These are phyloP conservation scores for Philaethria dido DNA, from an alignment of 2,888 invertebrate species.

Conservation along the genomic window DNA sequence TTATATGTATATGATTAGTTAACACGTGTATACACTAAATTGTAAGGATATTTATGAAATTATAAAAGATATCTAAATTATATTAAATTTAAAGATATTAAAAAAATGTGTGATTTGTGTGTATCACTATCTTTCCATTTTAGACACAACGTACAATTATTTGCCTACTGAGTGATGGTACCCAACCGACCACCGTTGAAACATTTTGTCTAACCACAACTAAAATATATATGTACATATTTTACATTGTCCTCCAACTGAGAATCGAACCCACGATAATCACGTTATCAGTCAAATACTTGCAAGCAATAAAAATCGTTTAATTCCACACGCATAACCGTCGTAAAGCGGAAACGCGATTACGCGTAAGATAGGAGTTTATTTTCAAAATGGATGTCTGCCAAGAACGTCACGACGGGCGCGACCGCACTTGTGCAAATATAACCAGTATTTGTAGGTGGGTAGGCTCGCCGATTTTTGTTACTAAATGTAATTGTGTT, in stretches of 20 bases:
- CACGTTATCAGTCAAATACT: background rate
- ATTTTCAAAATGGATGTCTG: slow-evolving; percentile 70
- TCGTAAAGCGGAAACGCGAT: slow-evolving; percentile 56
- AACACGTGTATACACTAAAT: slow-evolving; percentile 21
- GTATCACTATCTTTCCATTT: too few species aligned
- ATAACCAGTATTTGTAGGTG: slow-evolving; percentile 25
- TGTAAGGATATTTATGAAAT: background rate
- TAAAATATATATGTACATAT: too few species aligned
- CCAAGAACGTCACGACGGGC: slow-evolving; percentile 55
- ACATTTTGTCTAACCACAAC: too few species aligned
- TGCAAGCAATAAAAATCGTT: background rate
- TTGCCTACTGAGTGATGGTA: too few species aligned
- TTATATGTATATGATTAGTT: slow-evolving; percentile 13
- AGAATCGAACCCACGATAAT: background rate
- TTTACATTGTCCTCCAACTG: background rate
- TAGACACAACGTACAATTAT: too few species aligned
- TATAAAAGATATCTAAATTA: too few species aligned
- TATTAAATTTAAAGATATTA: too few species aligned
- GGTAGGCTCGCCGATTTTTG: slow-evolving; percentile 18
- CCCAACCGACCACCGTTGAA: too few species aligned
- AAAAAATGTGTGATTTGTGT: too few species aligned
- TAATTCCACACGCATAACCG: background rate
- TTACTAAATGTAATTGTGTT: background rate
- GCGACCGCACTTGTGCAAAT: slow-evolving; percentile 46
- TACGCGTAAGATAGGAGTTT: slow-evolving; percentile 55